These are phyloP conservation scores for Ferrisia virgata DNA, from an alignment of 2,888 invertebrate species.

Conservation along the genomic window DNA sequence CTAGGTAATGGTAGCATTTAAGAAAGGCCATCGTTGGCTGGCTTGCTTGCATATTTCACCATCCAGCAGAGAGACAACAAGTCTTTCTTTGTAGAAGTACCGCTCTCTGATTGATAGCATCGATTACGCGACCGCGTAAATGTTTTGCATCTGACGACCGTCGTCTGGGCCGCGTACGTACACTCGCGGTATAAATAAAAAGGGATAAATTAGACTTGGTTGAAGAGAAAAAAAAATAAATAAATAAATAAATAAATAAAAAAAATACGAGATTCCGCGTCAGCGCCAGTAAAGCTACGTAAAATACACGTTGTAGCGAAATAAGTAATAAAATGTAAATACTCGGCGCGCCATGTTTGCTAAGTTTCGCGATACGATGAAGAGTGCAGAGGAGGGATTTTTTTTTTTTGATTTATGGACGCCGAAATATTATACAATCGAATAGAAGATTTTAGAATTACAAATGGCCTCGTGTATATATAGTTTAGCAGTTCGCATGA, in stretches of 20 bases:
- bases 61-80: neutral
- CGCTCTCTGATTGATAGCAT: neutral
- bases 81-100: neutral
- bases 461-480: neutral
- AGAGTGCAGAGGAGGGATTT: neutral
- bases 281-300: neutral
- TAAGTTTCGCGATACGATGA: neutral
- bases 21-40: neutral
- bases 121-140: conserved; percentile 5
- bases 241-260: neutral
- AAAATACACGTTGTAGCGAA: neutral
- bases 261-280: neutral
- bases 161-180: no score
- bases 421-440: neutral
- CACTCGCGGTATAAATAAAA: neutral
- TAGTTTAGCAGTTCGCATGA: no score
- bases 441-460: neutral
- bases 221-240: neutral
- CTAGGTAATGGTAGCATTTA: no score
- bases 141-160: neutral
- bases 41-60: conserved; percentile 19
- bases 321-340: conserved; percentile 3
- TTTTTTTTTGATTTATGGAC: conserved; percentile 9
- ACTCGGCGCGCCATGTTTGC: neutral
- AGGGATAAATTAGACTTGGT: neutral